Evolutionary conservation across 2,113 vertebrate genomes (phyloP).

Genomic region (Lophius piscatorius): DNA sequence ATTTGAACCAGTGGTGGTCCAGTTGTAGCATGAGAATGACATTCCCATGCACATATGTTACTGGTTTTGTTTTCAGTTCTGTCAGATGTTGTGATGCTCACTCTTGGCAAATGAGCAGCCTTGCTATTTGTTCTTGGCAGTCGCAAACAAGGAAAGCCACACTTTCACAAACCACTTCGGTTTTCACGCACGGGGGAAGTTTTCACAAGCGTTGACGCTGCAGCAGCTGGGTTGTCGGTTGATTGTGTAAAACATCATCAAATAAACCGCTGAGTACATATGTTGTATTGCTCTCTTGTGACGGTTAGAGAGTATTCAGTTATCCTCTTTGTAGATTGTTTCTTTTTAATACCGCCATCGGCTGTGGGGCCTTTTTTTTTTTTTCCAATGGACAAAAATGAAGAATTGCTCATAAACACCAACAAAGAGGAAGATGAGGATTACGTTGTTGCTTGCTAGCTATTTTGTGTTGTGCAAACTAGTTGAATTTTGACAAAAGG

Average conservation of each 20-base stretch:
- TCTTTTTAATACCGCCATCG: too few species aligned
- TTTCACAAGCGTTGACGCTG: neutral
- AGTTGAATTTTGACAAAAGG: too few species aligned
- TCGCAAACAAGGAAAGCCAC: slow-evolving; percentile 15
- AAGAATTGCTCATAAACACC: too few species aligned
- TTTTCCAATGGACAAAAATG: too few species aligned
- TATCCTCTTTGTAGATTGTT: neutral
- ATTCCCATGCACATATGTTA: neutral
- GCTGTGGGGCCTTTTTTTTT: too few species aligned
- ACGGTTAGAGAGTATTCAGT: neutral
- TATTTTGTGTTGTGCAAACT: too few species aligned
- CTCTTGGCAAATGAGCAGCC: slow-evolving; percentile 18
- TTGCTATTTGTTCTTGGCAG: slow-evolving; percentile 43
- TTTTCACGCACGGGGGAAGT: too few species aligned
- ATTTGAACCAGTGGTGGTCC: slow-evolving; percentile 23
- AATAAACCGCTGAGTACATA: neutral
- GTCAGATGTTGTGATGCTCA: neutral
- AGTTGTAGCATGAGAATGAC: neutral
- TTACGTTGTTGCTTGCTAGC: too few species aligned
- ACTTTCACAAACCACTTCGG: slow-evolving; percentile 31
- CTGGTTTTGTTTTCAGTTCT: slow-evolving; percentile 3
- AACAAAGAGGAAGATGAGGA: too few species aligned
- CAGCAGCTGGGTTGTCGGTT: neutral
- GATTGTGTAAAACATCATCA: neutral
- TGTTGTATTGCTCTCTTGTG: neutral